Percentiles rank a stretch among this genome's conserved stretches.
phyloP scores from a whole-genome alignment of 2,113 vertebrate genomes.

The Trichomycterus rosablanca region DNA sequence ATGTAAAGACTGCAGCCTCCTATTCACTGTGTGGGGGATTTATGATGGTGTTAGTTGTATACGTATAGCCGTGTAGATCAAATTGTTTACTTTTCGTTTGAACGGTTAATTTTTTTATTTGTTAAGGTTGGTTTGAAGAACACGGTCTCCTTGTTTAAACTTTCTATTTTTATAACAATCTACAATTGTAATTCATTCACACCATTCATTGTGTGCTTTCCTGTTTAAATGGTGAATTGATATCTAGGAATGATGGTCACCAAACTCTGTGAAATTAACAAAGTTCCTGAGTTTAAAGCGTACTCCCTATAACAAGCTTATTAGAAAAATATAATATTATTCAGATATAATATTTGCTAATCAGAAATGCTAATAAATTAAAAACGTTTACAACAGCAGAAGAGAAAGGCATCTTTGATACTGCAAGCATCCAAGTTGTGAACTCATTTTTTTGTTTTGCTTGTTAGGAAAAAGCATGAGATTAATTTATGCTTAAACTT shows the following conservation, averaged over 20 bases:
- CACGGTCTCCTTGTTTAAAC: not conserved
- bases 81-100: conserved; percentile 30
- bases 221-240: not conserved
- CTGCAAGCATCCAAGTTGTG: too few relatives aligned
- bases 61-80: conserved; percentile 32
- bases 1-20: conserved; percentile 25
- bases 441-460: conserved; percentile 27
- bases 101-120: conserved; percentile 22
- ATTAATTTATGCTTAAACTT: conserved; percentile 40
- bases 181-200: conserved; percentile 21
- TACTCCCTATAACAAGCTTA: too few relatives aligned
- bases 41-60: conserved; percentile 12
- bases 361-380: conserved; percentile 36
- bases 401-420: too few relatives aligned
- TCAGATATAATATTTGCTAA: conserved; percentile 27
- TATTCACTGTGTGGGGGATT: conserved; percentile 13
- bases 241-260: not conserved
- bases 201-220: conserved; percentile 28
- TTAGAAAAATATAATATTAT: conserved; percentile 20
- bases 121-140: conserved; percentile 22
- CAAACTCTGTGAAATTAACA: conserved; percentile 4
- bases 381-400: conserved; percentile 43
- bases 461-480: conserved; percentile 33
- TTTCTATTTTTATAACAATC: conserved; percentile 47
- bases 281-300: too few relatives aligned